Evolutionary conservation across 1,140 invertebrate species (phyloP).

Genomic region (Drosophila pectinifera): DNA sequence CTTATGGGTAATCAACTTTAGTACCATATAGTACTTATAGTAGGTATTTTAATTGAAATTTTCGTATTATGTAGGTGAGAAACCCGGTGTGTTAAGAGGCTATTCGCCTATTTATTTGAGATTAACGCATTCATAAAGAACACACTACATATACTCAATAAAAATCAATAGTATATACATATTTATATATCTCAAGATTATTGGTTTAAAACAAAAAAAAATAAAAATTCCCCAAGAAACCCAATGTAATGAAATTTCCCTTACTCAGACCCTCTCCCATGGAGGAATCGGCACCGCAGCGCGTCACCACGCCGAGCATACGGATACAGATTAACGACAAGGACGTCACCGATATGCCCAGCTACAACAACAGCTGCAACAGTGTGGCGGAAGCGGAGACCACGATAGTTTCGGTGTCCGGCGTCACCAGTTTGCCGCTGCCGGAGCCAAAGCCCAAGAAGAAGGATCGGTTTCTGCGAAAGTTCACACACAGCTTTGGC

Average conservation of each 20-base stretch:
- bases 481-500: conserved; percentile 45
- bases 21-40: neutral
- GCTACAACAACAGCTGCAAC: conserved; percentile 36
- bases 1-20: conserved; percentile 6
- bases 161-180: too few relatives aligned
- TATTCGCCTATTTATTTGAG: neutral
- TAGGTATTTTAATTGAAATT: conserved; percentile 24
- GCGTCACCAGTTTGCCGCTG: conserved; percentile 50
- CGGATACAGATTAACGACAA: conserved; percentile 64
- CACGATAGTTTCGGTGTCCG: conserved; percentile 36
- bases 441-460: conserved; percentile 60
- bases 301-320: conserved; percentile 69
- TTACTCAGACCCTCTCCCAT: conserved; percentile 38
- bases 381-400: conserved; percentile 31
- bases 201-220: neutral
- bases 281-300: conserved; percentile 31
- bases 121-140: neutral
- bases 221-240: neutral
- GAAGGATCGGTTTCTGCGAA: conserved; percentile 52
- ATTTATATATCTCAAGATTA: neutral
- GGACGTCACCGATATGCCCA: conserved; percentile 63
- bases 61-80: neutral
- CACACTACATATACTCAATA: too few relatives aligned
- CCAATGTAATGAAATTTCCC: neutral
- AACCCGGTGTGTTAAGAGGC: neutral